Evolutionary conservation across 2,888 invertebrate genomes (phyloP).

Genomic region (Phoenoteleia sp.): DNA sequence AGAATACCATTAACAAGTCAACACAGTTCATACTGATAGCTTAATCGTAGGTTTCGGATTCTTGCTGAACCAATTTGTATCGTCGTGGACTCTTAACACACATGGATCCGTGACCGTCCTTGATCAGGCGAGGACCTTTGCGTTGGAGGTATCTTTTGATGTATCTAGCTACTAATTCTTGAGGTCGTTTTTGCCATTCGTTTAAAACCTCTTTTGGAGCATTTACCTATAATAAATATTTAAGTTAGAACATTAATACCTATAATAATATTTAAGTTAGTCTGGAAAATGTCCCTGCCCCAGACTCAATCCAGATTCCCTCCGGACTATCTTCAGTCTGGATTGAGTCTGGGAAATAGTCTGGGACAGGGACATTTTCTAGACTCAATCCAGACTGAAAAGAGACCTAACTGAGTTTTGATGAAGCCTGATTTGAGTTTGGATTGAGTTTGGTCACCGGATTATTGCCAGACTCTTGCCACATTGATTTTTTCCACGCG

Average conservation of each 20-base stretch:
- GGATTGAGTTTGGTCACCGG: no score
- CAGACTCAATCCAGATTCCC: no score
- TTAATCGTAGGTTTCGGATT: slow-evolving; percentile 96
- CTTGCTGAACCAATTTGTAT: slow-evolving; percentile 96
- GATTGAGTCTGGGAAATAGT: no score
- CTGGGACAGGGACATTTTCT: no score
- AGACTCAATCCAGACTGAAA: no score
- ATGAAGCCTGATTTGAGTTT: no score
- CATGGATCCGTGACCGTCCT: slow-evolving; percentile 92
- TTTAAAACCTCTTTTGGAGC: slow-evolving; percentile 95
- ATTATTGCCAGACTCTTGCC: no score
- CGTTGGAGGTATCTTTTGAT: slow-evolving; percentile 94
- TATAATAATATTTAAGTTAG: no score
- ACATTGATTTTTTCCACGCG: no score
- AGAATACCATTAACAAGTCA: slow-evolving; percentile 42
- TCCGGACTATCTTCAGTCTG: no score
- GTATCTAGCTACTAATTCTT: slow-evolving; percentile 93
- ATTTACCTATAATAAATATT: slow-evolving; percentile 89
- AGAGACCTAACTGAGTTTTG: no score
- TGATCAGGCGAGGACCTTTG: slow-evolving; percentile 91
- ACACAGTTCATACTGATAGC: slow-evolving; percentile 1
- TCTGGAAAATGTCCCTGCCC: no score
- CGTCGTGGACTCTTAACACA: slow-evolving; percentile 95
- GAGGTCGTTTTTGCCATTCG: slow-evolving; percentile 97
- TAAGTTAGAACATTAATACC: neutral